These are phyloP conservation scores for Stratiolaelaps scimitus DNA, from an alignment of 1,140 invertebrate species.

Conservation along the genomic window DNA sequence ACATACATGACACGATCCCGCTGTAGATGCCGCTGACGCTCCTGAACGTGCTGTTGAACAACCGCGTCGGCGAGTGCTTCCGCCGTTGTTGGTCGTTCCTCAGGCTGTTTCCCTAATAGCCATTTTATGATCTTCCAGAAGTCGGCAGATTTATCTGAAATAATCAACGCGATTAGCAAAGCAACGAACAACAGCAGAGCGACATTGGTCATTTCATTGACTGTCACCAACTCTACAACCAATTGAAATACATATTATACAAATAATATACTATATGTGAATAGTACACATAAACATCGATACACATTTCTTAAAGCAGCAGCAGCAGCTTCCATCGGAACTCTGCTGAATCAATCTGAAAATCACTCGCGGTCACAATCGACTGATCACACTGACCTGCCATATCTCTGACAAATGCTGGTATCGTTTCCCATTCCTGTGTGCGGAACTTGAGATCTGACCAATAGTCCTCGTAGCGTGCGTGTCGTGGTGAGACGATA, in stretches of 20 bases:
- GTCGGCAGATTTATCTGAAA: not conserved
- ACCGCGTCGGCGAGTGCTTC: not conserved
- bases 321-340: too few relatives aligned
- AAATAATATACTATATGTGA: too few relatives aligned
- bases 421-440: not conserved
- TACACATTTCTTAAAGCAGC: too few relatives aligned
- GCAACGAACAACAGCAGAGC: too few relatives aligned
- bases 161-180: not conserved
- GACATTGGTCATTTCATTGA: too few relatives aligned
- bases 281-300: too few relatives aligned
- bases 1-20: slow-evolving; percentile 17
- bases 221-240: too few relatives aligned
- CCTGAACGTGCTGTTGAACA: not conserved
- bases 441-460: not conserved
- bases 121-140: not conserved
- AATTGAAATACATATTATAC: too few relatives aligned
- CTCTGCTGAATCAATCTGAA: too few relatives aligned
- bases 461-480: not conserved
- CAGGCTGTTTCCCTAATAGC: not conserved
- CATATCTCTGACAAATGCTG: not conserved
- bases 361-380: too few relatives aligned
- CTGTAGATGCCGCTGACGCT: not conserved
- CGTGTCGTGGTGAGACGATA: not conserved
- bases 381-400: not conserved
- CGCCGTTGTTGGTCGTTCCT: not conserved